Percentiles rank a stretch among this genome's conserved stretches.
Evolutionary conservation across 2,888 invertebrate genomes (phyloP).

Genomic region (Trachelus stipa): DNA sequence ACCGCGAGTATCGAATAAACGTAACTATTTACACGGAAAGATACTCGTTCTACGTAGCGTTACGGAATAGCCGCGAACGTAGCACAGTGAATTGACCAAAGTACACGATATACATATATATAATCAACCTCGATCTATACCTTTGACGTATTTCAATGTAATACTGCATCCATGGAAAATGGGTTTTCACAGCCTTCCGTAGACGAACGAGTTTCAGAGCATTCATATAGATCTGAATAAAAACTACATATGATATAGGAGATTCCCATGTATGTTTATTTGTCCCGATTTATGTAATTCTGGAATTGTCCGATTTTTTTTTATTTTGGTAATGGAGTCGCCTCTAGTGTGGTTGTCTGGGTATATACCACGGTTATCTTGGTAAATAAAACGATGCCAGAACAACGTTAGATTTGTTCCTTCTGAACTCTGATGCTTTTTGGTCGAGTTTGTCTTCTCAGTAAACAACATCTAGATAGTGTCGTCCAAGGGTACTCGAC

Average conservation of each 20-base stretch:
- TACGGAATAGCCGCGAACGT: background rate
- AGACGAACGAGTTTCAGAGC: too few species aligned
- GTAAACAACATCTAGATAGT: conserved; percentile 17
- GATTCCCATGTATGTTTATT: too few species aligned
- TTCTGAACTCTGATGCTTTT: conserved; percentile 4
- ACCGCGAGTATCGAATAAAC: too few species aligned
- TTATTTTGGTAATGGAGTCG: too few species aligned
- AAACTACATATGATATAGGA: too few species aligned
- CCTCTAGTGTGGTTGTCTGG: too few species aligned
- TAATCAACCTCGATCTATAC: background rate
- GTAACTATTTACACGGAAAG: too few species aligned
- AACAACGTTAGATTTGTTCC: background rate
- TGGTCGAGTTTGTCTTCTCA: conserved; percentile 24
- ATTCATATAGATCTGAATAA: too few species aligned
- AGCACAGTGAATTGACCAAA: background rate
- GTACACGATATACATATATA: background rate
- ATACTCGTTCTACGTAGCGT: too few species aligned
- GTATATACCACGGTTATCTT: background rate
- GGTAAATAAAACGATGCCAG: background rate
- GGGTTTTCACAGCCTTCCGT: background rate
- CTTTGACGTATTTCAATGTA: background rate
- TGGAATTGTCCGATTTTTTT: too few species aligned
- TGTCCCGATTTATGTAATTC: too few species aligned
- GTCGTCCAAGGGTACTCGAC: background rate
- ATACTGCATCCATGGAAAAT: background rate